These are phyloP conservation scores for Catocala sponsa DNA, from an alignment of 2,888 invertebrate species.

Conservation along the genomic window DNA sequence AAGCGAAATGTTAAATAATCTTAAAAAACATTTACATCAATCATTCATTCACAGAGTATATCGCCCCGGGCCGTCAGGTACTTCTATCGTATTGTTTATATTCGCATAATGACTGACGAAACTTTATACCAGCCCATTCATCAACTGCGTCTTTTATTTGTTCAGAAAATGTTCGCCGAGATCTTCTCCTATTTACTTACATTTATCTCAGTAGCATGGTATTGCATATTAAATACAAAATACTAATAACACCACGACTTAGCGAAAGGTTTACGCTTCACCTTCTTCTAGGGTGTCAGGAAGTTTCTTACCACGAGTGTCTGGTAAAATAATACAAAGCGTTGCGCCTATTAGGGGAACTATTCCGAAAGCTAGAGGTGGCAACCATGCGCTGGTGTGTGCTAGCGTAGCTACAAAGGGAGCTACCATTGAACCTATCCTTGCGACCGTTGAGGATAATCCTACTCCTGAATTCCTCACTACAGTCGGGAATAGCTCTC, in stretches of 20 bases:
- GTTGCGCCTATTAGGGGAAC: slow-evolving; percentile 91
- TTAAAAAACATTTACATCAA: no score
- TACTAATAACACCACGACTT: slow-evolving; percentile 43
- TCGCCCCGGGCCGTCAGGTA: no score
- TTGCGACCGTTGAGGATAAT: slow-evolving; percentile 94
- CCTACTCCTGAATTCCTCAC: slow-evolving; percentile 96
- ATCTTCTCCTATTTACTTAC: no score
- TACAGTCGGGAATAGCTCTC: slow-evolving; percentile 96
- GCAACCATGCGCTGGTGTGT: slow-evolving; percentile 87
- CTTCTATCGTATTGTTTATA: no score
- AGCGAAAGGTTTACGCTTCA: slow-evolving; percentile 79
- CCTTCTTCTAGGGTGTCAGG: slow-evolving; percentile 95
- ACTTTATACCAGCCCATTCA: no score
- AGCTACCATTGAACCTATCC: slow-evolving; percentile 95
- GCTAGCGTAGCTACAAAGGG: slow-evolving; percentile 93
- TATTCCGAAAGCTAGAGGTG: slow-evolving; percentile 92
- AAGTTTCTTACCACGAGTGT: slow-evolving; percentile 92
- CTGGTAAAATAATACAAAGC: slow-evolving; percentile 91
- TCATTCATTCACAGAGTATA: no score
- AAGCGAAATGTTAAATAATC: no score
- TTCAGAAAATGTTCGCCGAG: no score
- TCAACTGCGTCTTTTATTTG: no score
- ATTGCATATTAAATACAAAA: slow-evolving; percentile 36
- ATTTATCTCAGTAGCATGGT: no score
- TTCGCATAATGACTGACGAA: no score